These are phyloP conservation scores for Cyanoramphus novaezelandiae DNA, from an alignment of 2,113 vertebrate genomes.

Conservation along the genomic window DNA sequence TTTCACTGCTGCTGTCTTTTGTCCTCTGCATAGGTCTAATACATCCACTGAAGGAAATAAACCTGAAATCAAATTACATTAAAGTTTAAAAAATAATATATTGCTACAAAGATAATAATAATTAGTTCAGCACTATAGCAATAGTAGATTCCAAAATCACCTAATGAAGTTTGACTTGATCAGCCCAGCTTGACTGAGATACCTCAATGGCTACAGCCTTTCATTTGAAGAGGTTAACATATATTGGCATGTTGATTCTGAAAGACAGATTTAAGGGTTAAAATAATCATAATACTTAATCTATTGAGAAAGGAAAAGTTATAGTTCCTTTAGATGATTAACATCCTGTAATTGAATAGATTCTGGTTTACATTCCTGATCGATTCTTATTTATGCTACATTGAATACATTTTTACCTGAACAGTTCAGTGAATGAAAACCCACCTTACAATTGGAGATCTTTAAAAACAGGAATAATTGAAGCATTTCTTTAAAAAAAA, in stretches of 20 bases:
- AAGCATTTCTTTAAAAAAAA: not conserved
- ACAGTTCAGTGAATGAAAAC: not conserved
- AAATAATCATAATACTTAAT: not conserved
- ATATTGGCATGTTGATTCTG: not conserved
- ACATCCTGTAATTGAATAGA: conserved; percentile 54
- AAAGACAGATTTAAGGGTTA: not conserved
- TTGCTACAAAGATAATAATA: not conserved
- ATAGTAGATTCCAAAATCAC: not conserved
- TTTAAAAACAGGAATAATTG: not conserved
- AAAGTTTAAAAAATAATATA: not conserved
- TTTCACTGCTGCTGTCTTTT: not conserved
- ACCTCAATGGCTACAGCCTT: not conserved
- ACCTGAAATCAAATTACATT: not conserved
- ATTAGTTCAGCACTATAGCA: not conserved
- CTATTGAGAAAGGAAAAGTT: not conserved
- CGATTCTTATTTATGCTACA: not conserved
- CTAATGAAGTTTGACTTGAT: not conserved
- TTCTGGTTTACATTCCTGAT: conserved; percentile 6
- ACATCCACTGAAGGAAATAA: not conserved
- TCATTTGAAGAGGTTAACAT: not conserved
- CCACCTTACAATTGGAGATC: not conserved
- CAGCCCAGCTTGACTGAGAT: not conserved
- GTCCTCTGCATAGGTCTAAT: not conserved
- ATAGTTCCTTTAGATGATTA: conserved; percentile 30
- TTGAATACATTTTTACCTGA: conserved; percentile 53